A percentile compares a stretch with the other conserved stretches of the same genome.
phyloP scores from a whole-genome alignment of 2,113 vertebrate species.

The Tamias sibiricus region DNA sequence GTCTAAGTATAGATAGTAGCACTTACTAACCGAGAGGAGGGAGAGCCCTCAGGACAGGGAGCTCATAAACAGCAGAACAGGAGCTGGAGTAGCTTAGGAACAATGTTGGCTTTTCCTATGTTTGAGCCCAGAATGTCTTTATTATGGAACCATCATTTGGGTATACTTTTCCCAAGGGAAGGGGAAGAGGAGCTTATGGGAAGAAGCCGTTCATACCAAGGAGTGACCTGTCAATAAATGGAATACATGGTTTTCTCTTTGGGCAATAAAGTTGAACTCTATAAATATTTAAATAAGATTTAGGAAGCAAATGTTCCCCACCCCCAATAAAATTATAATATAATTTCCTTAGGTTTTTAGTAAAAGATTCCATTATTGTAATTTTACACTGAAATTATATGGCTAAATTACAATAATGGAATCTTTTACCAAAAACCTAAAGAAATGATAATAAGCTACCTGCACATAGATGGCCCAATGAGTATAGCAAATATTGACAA shows the following conservation, averaged over 20 bases:
- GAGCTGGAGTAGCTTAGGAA: not conserved
- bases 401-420: not conserved
- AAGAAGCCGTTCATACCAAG: not conserved
- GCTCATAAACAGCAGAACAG: not conserved
- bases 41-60: not conserved
- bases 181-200: not conserved
- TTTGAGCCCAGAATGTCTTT: not conserved
- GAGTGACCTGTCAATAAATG: not conserved
- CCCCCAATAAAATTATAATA: not conserved
- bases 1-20: not conserved
- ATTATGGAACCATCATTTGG: not conserved
- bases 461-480: not conserved
- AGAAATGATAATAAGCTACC: not conserved
- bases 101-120: not conserved
- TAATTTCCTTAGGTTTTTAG: conserved; percentile 15
- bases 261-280: not conserved
- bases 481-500: conserved; percentile 16
- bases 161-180: not conserved
- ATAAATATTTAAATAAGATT: not conserved
- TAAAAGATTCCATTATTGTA: conserved; percentile 38
- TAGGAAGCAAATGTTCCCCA: not conserved
- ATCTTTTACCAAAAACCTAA: no score
- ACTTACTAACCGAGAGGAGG: not conserved
- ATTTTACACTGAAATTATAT: conserved; percentile 47
- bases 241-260: not conserved